Evolutionary conservation across 2,797 vertebrate genomes (phyloP).

Genomic region (Pantherophis vulpinus): DNA sequence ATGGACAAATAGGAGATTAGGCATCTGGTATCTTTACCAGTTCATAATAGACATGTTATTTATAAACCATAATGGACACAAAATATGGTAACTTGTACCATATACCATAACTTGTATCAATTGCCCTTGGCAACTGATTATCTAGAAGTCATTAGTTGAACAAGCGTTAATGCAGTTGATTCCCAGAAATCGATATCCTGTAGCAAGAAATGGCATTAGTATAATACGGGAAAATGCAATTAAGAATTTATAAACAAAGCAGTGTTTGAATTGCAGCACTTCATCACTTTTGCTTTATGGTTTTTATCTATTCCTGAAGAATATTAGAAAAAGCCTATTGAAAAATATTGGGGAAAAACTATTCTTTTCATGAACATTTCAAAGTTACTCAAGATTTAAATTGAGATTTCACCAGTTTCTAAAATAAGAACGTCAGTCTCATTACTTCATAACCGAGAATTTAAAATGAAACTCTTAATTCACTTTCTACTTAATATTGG

Average conservation of each 20-base stretch:
- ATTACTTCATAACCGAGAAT: constrained; percentile 39
- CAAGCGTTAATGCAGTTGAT: neutral
- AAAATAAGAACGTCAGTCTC: neutral
- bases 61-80: neutral
- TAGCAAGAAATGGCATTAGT: neutral
- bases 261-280: neutral
- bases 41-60: neutral
- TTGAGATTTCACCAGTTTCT: neutral
- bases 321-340: neutral
- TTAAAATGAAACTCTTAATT: constrained; percentile 16
- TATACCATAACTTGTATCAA: neutral
- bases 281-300: neutral
- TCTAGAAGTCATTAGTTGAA: neutral
- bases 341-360: neutral
- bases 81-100: neutral
- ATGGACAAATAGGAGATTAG: neutral
- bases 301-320: neutral
- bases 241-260: neutral
- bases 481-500: neutral
- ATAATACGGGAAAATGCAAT: neutral
- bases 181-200: neutral
- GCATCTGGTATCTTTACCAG: neutral
- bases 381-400: neutral
- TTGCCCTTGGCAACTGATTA: neutral
- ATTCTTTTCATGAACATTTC: neutral